A percentile compares a stretch with the other conserved stretches of the same genome.
These are phyloP conservation scores for Aldabrachelys gigantea DNA, from an alignment of 2,113 vertebrate species.

Conservation along the genomic window DNA sequence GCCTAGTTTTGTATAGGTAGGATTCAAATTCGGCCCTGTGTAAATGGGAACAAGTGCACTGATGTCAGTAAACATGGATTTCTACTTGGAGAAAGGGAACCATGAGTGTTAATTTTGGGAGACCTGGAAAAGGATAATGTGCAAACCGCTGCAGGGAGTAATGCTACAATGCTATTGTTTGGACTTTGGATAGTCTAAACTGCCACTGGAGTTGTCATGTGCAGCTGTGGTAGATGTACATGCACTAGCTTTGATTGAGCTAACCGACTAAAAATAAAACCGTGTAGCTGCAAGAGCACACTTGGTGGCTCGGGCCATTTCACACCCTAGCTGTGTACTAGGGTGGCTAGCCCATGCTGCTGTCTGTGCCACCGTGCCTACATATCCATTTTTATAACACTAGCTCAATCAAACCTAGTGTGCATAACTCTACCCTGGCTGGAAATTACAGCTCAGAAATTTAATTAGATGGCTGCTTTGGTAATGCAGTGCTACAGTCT, in stretches of 20 bases:
- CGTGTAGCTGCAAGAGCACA: no score
- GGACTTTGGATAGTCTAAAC: background rate
- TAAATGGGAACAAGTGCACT: background rate
- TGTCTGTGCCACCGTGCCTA: no score
- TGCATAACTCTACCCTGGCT: no score
- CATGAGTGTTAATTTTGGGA: background rate
- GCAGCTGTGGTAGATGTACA: no score
- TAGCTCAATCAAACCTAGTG: no score
- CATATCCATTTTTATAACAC: no score
- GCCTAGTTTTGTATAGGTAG: background rate
- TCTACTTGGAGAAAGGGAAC: background rate
- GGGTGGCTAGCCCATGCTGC: no score
- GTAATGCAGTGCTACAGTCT: background rate
- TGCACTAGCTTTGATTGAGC: no score
- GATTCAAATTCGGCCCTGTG: background rate
- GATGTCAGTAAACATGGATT: background rate
- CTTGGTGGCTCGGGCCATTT: no score
- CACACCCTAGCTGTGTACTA: no score
- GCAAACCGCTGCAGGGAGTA: background rate
- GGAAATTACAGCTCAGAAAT: background rate
- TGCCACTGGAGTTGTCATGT: no score
- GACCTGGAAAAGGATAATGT: background rate
- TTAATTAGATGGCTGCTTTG: background rate
- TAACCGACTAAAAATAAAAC: no score
- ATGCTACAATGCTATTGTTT: accelerated